Percentiles rank a stretch among this genome's conserved stretches.
Evolutionary conservation across 1,140 invertebrate species (phyloP).

Genomic region (Harlomillsia oculata): DNA sequence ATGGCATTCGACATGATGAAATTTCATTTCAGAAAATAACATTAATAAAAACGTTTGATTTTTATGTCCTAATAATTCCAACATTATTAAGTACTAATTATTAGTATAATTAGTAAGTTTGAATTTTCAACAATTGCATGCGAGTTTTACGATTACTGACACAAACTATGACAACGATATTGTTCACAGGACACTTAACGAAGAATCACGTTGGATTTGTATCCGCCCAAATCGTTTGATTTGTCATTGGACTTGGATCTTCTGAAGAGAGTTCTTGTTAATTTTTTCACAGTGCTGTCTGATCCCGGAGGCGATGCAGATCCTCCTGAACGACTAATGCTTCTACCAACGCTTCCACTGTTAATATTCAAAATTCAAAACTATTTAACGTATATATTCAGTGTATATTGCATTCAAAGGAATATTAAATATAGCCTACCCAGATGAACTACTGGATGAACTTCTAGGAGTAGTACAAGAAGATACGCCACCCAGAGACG

Average conservation of each 20-base stretch:
- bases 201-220: slow-evolving; percentile 29
- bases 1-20: too few relatives aligned
- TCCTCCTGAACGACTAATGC: slow-evolving; percentile 3
- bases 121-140: too few relatives aligned
- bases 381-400: background rate
- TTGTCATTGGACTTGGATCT: slow-evolving; percentile 29
- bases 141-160: too few relatives aligned
- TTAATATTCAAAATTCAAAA: slow-evolving; percentile 1
- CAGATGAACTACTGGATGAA: slow-evolving; percentile 27
- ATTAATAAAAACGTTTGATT: too few relatives aligned
- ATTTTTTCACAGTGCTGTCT: slow-evolving; percentile 28
- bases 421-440: background rate
- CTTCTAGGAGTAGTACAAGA: slow-evolving; percentile 24
- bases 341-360: slow-evolving; percentile 33
- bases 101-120: too few relatives aligned
- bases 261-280: slow-evolving; percentile 27
- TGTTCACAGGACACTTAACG: slow-evolving; percentile 22
- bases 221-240: slow-evolving; percentile 3
- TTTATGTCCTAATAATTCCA: too few relatives aligned
- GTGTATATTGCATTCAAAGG: background rate
- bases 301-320: slow-evolving; percentile 12
- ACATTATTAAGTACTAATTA: too few relatives aligned
- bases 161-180: too few relatives aligned
- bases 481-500: slow-evolving; percentile 14
- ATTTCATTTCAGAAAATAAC: too few relatives aligned